Conservation (phyloP, 2,113 vertebrate species). For the Ammospiza nelsoni region DNA sequence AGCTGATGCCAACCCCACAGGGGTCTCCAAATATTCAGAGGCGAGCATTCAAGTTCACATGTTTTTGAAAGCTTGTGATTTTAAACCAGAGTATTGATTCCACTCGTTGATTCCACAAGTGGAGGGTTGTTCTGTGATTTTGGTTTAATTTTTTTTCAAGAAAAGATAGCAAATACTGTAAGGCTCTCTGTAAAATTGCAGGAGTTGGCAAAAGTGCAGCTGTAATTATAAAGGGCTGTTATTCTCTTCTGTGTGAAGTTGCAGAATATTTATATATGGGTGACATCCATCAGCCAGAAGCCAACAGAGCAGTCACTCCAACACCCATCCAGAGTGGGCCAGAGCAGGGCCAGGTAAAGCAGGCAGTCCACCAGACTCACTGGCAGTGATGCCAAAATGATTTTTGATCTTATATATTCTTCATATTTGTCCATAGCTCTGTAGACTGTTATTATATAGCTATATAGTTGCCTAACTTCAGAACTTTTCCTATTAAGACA, state of each 20-base stretch:
- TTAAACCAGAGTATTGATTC: background rate
- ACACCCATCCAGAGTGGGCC: accelerated
- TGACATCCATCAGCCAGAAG: background rate
- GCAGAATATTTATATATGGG: background rate
- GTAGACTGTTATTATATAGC: background rate
- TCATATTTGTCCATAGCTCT: background rate
- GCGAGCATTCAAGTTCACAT: background rate
- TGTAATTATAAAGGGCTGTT: background rate
- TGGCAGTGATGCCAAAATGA: background rate
- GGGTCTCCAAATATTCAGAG: background rate
- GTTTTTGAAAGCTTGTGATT: background rate
- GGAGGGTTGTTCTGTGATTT: background rate
- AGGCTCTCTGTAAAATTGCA: background rate
- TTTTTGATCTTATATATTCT: background rate
- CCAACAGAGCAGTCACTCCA: background rate
- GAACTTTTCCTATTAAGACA: background rate
- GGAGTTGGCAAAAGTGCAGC: background rate
- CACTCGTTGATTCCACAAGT: accelerated
- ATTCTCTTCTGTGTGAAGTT: background rate
- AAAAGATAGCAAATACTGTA: background rate
- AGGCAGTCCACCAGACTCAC: background rate
- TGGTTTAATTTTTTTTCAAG: background rate
- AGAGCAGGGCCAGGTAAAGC: background rate
- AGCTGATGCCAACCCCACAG: background rate
- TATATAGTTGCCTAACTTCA: background rate